Evolutionary conservation across 92 coral and sea anemone genomes (phyloP).

Genomic region (Isaurus tuberculatus): DNA sequence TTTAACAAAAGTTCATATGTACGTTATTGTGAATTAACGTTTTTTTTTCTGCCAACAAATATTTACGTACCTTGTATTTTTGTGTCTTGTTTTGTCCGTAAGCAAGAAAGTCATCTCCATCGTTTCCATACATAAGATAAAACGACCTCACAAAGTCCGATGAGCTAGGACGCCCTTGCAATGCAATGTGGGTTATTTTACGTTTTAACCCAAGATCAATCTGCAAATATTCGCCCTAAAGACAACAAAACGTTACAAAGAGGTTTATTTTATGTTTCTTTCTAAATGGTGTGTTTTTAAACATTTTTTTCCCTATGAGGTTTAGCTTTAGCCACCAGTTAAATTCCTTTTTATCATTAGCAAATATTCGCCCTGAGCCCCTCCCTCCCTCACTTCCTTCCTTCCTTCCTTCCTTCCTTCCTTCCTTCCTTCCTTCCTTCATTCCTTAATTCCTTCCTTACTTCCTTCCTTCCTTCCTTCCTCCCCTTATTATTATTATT

Average conservation of each 20-base stretch:
- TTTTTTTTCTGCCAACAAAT: neutral
- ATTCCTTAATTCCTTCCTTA: too few species aligned
- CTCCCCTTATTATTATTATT: too few species aligned
- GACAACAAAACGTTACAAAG: neutral
- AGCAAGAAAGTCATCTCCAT: slow-evolving; percentile 70
- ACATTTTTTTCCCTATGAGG: too few species aligned
- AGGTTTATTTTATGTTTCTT: neutral
- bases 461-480: too few species aligned
- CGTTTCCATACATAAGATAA: slow-evolving; percentile 75
- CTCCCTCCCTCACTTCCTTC: too few species aligned
- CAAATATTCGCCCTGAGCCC: too few species aligned
- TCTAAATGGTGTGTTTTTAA: too few species aligned
- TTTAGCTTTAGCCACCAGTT: too few species aligned
- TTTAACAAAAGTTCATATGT: too few species aligned
- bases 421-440: too few species aligned
- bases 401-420: too few species aligned
- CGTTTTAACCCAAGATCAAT: slow-evolving; percentile 80
- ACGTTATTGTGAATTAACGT: neutral
- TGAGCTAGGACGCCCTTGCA: slow-evolving; percentile 88
- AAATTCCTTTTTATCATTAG: too few species aligned
- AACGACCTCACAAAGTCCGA: slow-evolving; percentile 73
- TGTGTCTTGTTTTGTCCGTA: slow-evolving; percentile 81
- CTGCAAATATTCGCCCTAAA: slow-evolving; percentile 88
- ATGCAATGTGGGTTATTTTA: slow-evolving; percentile 69
- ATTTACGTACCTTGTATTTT: slow-evolving; percentile 63